Base-by-base conservation (phyloP, 2,797 vertebrate species). In the Propithecus deckenii region DNA sequence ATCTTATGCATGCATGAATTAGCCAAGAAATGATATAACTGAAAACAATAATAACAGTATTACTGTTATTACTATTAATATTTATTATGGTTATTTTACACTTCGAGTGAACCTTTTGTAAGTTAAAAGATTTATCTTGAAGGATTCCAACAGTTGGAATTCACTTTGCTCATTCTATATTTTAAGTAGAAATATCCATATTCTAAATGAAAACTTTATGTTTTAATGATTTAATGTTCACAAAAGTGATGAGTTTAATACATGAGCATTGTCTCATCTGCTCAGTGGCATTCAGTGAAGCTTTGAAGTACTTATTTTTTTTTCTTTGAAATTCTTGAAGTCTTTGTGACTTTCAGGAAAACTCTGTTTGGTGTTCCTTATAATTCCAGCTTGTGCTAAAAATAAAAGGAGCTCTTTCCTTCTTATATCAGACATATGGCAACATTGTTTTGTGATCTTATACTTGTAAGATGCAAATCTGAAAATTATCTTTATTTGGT, bases 161-260 rank as follows among this genome's bases (percentile, higher is more conserved):
- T 91, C n/a, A 86, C 46, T 89, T 65, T 96, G 69, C 96, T 94
- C 57, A 75, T 80, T 93, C n/a, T 95, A 32, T 89, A 91, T 87
- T 97, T 95, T 79, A 91, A 90, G 86, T 74, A 95, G 72, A 89
- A 97, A 97, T 97, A 96, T 41, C 41, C 41, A 41, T 41, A 41
- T 41, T 41, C 41, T 41, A 41, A 41, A 41, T 41, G 41, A 41
- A 41, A 41, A 41, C 5, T 41, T 41, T 41, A 41, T 41, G 41
- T 41, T 41, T 41, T 41, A 41, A 41, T 41, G 41, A 41, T 41
- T 41, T 41, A 41, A 41, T 41, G 41, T 4, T 41, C 5, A 41
- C 41, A 41, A 41, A 41, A 41, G 41, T 41, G 41, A 41, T 41
- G 41, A 41, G 41, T 41, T 41, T 41, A 41, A 4, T 41, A 41